phyloP scores from a whole-genome alignment of 2,113 vertebrate genomes.

The Lampris incognitus region DNA sequence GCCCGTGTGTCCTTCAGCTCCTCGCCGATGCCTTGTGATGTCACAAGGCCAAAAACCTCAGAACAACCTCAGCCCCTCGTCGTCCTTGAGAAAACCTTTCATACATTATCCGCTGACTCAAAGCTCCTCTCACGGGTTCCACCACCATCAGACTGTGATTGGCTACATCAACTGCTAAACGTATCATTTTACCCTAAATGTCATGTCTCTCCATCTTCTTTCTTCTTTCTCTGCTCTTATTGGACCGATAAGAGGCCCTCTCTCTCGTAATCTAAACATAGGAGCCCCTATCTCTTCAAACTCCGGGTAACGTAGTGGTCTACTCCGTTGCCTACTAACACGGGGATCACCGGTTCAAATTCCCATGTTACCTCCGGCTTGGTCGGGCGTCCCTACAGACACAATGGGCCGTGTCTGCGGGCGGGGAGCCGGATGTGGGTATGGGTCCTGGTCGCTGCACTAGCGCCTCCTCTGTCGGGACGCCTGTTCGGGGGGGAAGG shows the following conservation, averaged over 20 bases:
- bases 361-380: too few species aligned
- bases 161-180: conserved; percentile 38
- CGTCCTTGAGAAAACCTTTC: conserved; percentile 1
- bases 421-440: too few species aligned
- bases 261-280: conserved; percentile 18
- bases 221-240: background rate
- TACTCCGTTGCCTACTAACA: too few species aligned
- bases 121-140: conserved; percentile 27
- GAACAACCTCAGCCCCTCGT: conserved; percentile 28
- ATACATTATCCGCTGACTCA: conserved; percentile 21
- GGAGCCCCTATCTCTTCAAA: too few species aligned
- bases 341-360: too few species aligned
- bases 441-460: too few species aligned
- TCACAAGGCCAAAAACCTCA: conserved; percentile 32
- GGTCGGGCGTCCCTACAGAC: too few species aligned
- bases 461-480: too few species aligned
- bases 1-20: background rate
- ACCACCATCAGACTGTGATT: conserved; percentile 15
- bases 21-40: background rate
- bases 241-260: background rate
- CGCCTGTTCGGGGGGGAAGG: too few species aligned
- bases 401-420: too few species aligned
- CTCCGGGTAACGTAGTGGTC: too few species aligned
- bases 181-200: conserved; percentile 32
- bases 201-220: background rate